Evolutionary conservation across 2,113 vertebrate genomes (phyloP), one percentile per base, ranked within the genome.

Genomic region (Cynoglossus semilaevis): DNA sequence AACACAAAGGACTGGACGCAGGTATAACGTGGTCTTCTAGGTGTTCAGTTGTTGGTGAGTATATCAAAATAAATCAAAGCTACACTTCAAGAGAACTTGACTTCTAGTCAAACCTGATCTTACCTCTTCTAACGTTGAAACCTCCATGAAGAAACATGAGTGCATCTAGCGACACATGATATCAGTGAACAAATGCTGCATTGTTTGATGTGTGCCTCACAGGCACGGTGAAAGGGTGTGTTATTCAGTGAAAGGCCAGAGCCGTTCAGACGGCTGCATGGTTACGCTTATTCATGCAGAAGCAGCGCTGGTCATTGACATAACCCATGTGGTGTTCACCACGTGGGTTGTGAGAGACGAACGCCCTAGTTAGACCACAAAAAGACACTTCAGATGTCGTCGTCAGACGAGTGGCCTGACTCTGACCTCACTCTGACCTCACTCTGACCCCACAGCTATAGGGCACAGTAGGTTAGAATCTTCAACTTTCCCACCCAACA

Each of bases 301-400:
- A 53, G 48, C 35, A 46, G 46, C 1, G 16, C 58, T 48, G 15
- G 45, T 44, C 56, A 43, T 19, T 46, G n/a, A 55, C 19, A 1
- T 1, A 11, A 34, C 4, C 4, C 16, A 4, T 5, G 44, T n/a
- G 15, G 9, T 37, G 40, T 47, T 15, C 8, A 2, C 46, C 40
- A 51, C 64, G 67, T 13, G 41, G 56, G 45, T n/a, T 58, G 63
- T 58, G 61, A 70, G 76, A 54, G 48, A 49, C 15, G 4, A 7
- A 18, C 11, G 74, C 14, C 79, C 79, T 72, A 78, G 48, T 72
- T 81, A 62, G 40, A 29, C 62, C 4, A 8, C 38, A 11, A 37
- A 69, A 55, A 49, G 17, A 54, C 37, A 61, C 4, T 12, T 38
- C 29, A 3, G 29, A n/a, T n/a, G n/a, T n/a, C n/a, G 17, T 58